Conservation (phyloP, 92 coral and sea anemone species). For the Chrysogorgia sp. region DNA sequence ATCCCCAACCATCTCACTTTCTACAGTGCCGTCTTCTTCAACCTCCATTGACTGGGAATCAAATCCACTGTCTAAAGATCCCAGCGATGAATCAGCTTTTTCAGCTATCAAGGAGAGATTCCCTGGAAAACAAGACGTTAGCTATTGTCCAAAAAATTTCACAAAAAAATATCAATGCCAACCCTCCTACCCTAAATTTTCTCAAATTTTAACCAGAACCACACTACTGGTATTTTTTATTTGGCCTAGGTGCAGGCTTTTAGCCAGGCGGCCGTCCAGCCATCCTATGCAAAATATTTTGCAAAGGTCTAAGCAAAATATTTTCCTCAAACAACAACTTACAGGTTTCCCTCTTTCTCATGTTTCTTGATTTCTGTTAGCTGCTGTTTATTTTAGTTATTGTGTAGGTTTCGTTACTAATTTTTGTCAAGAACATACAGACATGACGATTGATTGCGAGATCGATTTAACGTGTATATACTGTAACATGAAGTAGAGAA, state of each 20-base stretch:
- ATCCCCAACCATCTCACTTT: slow-evolving; percentile 58
- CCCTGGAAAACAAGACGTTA: slow-evolving; percentile 2
- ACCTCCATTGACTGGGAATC: slow-evolving; percentile 44
- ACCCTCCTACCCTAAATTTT: not conserved
- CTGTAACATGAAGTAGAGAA: too few relatives aligned
- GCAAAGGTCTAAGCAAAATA: too few relatives aligned
- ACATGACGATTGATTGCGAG: too few relatives aligned
- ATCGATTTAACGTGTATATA: too few relatives aligned
- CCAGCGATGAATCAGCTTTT: slow-evolving; percentile 26
- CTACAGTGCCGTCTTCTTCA: slow-evolving; percentile 64
- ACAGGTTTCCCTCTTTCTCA: too few relatives aligned
- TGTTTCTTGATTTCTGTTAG: too few relatives aligned
- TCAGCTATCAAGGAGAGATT: slow-evolving; percentile 31
- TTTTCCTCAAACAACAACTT: too few relatives aligned
- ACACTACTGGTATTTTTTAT: not conserved
- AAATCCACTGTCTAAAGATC: slow-evolving; percentile 40
- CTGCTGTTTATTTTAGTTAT: too few relatives aligned
- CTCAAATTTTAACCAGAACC: not conserved
- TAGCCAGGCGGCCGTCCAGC: too few relatives aligned
- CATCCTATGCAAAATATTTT: too few relatives aligned
- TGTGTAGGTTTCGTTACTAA: too few relatives aligned
- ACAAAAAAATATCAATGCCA: not conserved
- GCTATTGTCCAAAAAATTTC: not conserved
- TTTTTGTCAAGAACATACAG: too few relatives aligned
- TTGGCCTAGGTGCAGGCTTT: not conserved